Evolutionary conservation across 1,140 invertebrate genomes (phyloP).

Genomic region (Callitettix versicolor): DNA sequence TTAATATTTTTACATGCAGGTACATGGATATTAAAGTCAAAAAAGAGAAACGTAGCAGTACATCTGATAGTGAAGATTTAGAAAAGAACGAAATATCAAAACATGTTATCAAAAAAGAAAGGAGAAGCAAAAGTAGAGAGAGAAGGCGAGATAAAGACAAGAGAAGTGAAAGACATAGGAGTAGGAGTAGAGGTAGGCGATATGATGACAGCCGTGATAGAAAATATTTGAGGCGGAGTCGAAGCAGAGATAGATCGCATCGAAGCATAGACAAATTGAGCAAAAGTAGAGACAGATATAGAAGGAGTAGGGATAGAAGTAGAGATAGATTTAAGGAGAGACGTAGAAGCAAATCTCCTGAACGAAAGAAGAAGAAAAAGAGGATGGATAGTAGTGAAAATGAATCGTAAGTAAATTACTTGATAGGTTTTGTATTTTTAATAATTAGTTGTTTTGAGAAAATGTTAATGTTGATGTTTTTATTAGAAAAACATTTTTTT

Average conservation of each 20-base stretch:
- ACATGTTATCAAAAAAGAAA: slow-evolving; percentile 25
- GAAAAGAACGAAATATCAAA: slow-evolving; percentile 22
- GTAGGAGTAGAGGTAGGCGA: slow-evolving; percentile 25
- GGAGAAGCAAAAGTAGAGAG: slow-evolving; percentile 29
- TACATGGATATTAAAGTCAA: slow-evolving; percentile 12
- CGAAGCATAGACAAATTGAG: slow-evolving; percentile 28
- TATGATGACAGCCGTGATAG: slow-evolving; percentile 24
- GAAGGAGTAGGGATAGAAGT: slow-evolving; percentile 28
- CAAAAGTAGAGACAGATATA: slow-evolving; percentile 24
- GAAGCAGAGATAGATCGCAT: slow-evolving; percentile 25
- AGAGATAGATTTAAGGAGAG: slow-evolving; percentile 24
- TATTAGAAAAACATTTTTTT: too few species aligned
- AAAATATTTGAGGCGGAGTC: slow-evolving; percentile 26
- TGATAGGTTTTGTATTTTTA: background rate
- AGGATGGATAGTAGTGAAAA: slow-evolving; percentile 7
- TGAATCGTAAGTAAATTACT: background rate
- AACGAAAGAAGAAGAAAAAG: slow-evolving; percentile 25
- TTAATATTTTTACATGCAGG: too few species aligned
- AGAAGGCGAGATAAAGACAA: slow-evolving; percentile 31
- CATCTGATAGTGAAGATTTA: slow-evolving; percentile 1
- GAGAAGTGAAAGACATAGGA: slow-evolving; percentile 26
- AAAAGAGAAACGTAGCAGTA: slow-evolving; percentile 19
- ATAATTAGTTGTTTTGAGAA: too few species aligned
- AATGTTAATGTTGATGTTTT: too few species aligned
- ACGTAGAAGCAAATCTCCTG: slow-evolving; percentile 22